Conservation (phyloP, 2,113 vertebrate genomes). For the Phalacrocorax aristotelis region DNA sequence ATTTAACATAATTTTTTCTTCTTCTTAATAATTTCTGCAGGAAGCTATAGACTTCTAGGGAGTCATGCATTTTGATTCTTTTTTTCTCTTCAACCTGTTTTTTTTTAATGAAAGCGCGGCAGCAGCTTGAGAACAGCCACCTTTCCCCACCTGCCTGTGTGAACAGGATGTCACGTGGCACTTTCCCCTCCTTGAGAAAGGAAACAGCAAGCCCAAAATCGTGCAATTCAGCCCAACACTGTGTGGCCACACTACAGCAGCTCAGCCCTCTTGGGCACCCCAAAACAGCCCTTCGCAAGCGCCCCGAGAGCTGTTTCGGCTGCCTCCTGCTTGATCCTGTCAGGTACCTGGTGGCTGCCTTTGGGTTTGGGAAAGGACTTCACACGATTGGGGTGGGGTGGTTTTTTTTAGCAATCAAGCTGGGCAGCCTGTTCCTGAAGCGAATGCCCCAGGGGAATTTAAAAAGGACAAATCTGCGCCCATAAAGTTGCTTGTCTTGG, state of each 20-base stretch:
- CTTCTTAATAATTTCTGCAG: background rate
- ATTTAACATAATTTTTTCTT: background rate
- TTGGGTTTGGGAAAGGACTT: background rate
- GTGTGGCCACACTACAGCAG: background rate
- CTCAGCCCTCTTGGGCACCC: background rate
- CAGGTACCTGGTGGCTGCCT: too few species aligned
- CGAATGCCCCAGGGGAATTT: background rate
- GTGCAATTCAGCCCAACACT: rapidly evolving
- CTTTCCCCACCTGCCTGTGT: background rate
- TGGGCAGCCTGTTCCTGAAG: background rate
- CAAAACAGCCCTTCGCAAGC: background rate
- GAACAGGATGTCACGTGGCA: background rate
- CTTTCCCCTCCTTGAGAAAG: background rate
- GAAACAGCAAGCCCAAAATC: background rate
- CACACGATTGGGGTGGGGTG: rapidly evolving
- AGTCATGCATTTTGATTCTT: rapidly evolving
- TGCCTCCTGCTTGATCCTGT: background rate
- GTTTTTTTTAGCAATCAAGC: too few species aligned
- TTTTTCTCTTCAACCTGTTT: background rate
- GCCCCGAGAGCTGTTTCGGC: rapidly evolving
- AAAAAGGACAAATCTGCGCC: background rate
- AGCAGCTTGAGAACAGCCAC: background rate
- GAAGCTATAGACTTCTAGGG: background rate
- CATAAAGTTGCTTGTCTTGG: rapidly evolving
- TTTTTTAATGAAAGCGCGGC: background rate